phyloP scores from a whole-genome alignment of 2,797 vertebrate genomes.

The Cephalopachus bancanus region DNA sequence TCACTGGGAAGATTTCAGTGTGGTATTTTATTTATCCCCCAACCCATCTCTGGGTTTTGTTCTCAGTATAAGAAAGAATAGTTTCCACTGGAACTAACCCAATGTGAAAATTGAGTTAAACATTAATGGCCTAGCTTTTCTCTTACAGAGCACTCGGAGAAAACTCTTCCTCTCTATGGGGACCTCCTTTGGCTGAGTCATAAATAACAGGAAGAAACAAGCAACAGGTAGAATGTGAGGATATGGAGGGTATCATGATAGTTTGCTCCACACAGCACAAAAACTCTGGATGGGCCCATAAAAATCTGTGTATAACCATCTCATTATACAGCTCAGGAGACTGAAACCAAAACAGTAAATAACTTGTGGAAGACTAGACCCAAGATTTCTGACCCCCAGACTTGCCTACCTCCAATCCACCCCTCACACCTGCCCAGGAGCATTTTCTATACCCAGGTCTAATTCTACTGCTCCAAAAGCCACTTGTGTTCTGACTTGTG shows the following conservation, averaged over 20 bases:
- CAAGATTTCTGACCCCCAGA: no score
- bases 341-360: not conserved
- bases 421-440: not conserved
- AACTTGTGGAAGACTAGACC: not conserved
- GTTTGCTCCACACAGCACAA: not conserved
- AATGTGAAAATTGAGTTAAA: not conserved
- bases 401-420: not conserved
- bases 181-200: not conserved
- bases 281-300: not conserved
- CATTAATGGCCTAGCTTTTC: not conserved
- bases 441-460: not conserved
- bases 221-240: no score
- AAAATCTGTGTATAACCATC: no score
- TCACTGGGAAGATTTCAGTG: not conserved
- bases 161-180: not conserved
- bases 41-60: not conserved
- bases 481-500: not conserved
- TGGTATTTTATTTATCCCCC: not conserved
- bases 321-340: not conserved
- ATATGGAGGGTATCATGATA: rapidly evolving
- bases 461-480: not conserved
- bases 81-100: not conserved
- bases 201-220: not conserved
- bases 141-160: not conserved
- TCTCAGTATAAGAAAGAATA: not conserved